Percentiles rank a stretch among this genome's conserved stretches.
phyloP scores from a whole-genome alignment of 2,888 invertebrate species.

The Hemaris fuciformis region DNA sequence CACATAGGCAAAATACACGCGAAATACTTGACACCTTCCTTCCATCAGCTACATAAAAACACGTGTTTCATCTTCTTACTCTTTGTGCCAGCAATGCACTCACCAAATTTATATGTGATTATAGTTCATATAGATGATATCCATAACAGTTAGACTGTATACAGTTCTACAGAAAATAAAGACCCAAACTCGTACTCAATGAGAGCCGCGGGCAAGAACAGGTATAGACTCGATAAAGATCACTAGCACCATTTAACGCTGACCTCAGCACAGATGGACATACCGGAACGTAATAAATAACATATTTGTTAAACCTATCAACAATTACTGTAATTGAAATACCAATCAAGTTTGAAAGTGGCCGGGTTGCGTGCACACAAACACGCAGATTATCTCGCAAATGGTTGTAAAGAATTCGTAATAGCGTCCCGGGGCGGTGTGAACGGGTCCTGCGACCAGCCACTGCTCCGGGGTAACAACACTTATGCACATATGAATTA shows the following conservation, averaged over 20 bases:
- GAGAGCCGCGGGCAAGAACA: background rate
- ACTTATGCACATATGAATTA: background rate
- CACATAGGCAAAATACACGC: too few species aligned
- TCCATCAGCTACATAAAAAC: too few species aligned
- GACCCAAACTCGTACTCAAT: too few species aligned
- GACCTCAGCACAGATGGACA: background rate
- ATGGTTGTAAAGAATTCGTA: constrained; percentile 9
- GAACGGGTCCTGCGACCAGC: background rate
- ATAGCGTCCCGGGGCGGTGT: background rate
- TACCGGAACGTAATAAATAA: background rate
- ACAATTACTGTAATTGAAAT: constrained; percentile 9
- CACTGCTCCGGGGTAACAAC: background rate
- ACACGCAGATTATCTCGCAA: constrained; percentile 2
- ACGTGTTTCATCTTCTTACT: too few species aligned
- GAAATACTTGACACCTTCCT: too few species aligned
- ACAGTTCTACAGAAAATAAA: too few species aligned
- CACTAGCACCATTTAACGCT: background rate
- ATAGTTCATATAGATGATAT: too few species aligned
- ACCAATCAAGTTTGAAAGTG: constrained; percentile 2
- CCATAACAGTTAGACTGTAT: too few species aligned
- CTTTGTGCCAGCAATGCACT: too few species aligned
- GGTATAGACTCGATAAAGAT: background rate
- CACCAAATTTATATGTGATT: too few species aligned
- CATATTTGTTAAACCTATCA: constrained; percentile 10
- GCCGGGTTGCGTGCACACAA: constrained; percentile 1